Conservation (phyloP, 2,888 invertebrate genomes). For the Papilio gigon region DNA sequence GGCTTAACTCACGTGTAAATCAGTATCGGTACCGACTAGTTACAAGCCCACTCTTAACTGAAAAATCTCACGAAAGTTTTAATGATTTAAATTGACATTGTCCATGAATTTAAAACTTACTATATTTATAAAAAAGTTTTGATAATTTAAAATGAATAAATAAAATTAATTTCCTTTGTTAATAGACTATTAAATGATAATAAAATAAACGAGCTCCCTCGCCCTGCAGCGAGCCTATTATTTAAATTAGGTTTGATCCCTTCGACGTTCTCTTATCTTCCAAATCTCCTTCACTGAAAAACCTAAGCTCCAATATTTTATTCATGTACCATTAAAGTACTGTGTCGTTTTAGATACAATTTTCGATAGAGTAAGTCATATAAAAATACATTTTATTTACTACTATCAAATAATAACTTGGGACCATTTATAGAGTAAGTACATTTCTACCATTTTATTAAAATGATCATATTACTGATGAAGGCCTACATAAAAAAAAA, state of each 20-base stretch:
- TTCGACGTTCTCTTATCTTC: conserved; percentile 14
- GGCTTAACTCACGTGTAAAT: too few relatives aligned
- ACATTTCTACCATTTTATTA: too few relatives aligned
- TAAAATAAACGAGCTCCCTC: not conserved
- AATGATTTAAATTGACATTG: too few relatives aligned
- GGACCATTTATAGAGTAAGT: not conserved
- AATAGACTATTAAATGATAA: not conserved
- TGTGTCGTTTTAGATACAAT: conserved; percentile 10
- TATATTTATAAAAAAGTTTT: too few relatives aligned
- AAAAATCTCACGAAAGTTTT: too few relatives aligned
- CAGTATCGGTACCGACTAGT: too few relatives aligned
- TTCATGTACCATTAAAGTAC: conserved; percentile 17
- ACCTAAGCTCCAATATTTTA: conserved; percentile 23
- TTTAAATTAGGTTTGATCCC: conserved; percentile 30
- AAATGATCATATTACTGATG: too few relatives aligned
- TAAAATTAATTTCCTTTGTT: not conserved
- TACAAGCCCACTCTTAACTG: too few relatives aligned
- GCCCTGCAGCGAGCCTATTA: conserved; percentile 14
- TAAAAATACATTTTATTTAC: not conserved
- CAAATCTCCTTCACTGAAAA: conserved; percentile 25
- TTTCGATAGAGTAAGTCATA: not conserved
- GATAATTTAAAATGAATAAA: too few relatives aligned
- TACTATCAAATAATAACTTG: not conserved
- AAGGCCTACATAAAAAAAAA: too few relatives aligned
- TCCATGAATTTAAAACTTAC: too few relatives aligned